These are phyloP conservation scores for Gadopsis marmoratus DNA, from an alignment of 2,797 vertebrate genomes.

Conservation along the genomic window DNA sequence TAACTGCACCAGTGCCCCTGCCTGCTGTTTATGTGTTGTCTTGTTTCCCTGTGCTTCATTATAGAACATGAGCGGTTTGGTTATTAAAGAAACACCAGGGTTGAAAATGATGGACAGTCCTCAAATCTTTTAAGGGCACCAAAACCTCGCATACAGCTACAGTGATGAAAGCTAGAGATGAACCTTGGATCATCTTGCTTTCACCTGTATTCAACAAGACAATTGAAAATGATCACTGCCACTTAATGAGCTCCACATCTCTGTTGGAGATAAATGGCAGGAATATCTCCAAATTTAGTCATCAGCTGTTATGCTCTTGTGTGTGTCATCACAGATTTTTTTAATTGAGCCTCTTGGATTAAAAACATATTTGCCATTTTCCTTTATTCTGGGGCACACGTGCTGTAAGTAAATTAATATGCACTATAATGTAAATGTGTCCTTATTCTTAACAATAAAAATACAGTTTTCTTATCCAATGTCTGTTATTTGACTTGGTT, in stretches of 20 bases:
- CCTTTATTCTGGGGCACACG: conserved; percentile 14
- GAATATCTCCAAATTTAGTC: not conserved
- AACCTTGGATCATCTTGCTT: conserved; percentile 4
- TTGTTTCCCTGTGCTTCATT: conserved; percentile 17
- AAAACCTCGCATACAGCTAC: not conserved
- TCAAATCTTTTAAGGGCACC: conserved; percentile 5
- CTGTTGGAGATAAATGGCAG: conserved; percentile 1
- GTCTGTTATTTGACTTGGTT: not conserved
- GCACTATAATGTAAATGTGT: conserved; percentile 55
- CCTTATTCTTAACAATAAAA: conserved; percentile 54
- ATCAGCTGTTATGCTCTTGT: not conserved
- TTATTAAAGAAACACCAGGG: conserved; percentile 1
- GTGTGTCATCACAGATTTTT: conserved; percentile 1
- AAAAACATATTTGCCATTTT: not conserved
- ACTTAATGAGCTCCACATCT: conserved; percentile 5
- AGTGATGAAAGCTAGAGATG: not conserved
- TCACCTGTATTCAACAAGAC: conserved; percentile 20
- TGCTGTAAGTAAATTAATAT: conserved; percentile 55
- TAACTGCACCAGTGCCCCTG: conserved; percentile 12
- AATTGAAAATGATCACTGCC: not conserved
- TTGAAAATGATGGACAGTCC: not conserved
- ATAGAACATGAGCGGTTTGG: not conserved
- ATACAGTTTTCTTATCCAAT: conserved; percentile 34
- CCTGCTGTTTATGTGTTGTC: conserved; percentile 17
- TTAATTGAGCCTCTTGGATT: not conserved